Evolutionary conservation across 2,888 invertebrate genomes (phyloP).

Genomic region (Perithous albicinctus): DNA sequence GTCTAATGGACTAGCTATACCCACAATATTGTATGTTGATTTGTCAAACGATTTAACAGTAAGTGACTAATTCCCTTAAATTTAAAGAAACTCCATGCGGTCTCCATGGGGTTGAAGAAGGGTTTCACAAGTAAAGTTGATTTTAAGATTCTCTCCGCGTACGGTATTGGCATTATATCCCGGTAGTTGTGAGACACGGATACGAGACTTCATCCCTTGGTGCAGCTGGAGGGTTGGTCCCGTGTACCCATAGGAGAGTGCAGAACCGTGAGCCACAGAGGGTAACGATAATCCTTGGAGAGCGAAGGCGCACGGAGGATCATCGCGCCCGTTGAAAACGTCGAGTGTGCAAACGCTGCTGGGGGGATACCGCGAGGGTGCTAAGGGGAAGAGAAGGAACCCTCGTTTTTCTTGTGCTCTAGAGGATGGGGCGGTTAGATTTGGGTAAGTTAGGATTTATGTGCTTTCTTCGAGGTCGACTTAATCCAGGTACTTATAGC

Average conservation of each 20-base stretch:
- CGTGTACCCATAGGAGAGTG: slow-evolving; percentile 81
- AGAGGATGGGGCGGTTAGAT: not conserved
- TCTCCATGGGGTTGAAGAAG: not conserved
- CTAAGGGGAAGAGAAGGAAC: not conserved
- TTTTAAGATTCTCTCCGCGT: slow-evolving; percentile 9
- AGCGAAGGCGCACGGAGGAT: slow-evolving; percentile 53
- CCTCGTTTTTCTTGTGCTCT: not conserved
- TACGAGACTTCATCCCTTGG: not conserved
- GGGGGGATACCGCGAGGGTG: slow-evolving; percentile 31
- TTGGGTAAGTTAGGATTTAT: slow-evolving; percentile 16
- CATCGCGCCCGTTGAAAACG: slow-evolving; percentile 66
- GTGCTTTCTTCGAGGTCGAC: not conserved
- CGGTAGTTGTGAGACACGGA: not conserved
- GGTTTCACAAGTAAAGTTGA: not conserved
- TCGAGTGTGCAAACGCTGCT: slow-evolving; percentile 64
- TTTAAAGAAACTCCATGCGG: not conserved
- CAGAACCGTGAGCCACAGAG: slow-evolving; percentile 81
- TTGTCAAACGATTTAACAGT: too few species aligned
- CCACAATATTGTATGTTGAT: too few species aligned
- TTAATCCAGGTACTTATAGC: slow-evolving; percentile 3
- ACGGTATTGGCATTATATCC: slow-evolving; percentile 2
- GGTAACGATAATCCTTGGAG: slow-evolving; percentile 68
- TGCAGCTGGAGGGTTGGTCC: slow-evolving; percentile 3
- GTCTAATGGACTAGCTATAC: too few species aligned
- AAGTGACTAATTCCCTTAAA: too few species aligned